A percentile compares a stretch with the other conserved stretches of the same genome.
These are phyloP conservation scores for Penaeus japonicus DNA, from an alignment of 1,140 invertebrate genomes.

Conservation along the genomic window DNA sequence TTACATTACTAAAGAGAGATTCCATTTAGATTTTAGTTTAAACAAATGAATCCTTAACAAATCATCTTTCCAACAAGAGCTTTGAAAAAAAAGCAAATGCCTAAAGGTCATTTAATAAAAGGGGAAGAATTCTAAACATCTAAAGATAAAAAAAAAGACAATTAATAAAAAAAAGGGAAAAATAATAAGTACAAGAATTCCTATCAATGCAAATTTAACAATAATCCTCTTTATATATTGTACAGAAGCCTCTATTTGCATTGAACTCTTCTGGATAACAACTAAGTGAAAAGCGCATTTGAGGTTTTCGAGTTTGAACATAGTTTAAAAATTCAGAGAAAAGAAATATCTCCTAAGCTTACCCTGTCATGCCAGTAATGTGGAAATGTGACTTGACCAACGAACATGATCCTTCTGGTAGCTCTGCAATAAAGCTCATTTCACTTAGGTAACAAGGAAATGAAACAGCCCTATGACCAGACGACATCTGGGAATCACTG, in stretches of 20 bases:
- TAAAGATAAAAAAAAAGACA: no score
- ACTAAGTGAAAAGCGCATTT: conserved; percentile 26
- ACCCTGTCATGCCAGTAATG: conserved; percentile 45
- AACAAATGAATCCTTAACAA: no score
- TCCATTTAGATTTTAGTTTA: no score
- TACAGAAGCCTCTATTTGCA: conserved; percentile 28
- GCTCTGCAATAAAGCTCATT: not conserved
- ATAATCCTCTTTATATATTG: conserved; percentile 18
- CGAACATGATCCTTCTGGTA: not conserved
- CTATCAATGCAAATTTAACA: not conserved
- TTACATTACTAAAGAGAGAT: not conserved
- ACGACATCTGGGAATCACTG: conserved; percentile 4
- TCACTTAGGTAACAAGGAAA: no score
- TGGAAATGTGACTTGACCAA: not conserved
- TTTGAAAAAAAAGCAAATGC: no score
- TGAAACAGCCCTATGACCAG: no score
- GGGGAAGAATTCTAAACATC: no score
- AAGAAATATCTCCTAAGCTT: conserved; percentile 34
- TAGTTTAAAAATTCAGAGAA: conserved; percentile 12
- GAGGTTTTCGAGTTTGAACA: conserved; percentile 21
- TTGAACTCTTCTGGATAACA: not conserved
- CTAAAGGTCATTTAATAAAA: no score
- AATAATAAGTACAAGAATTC: conserved; percentile 20
- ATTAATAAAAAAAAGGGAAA: no score
- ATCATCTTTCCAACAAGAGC: no score